phyloP scores from a whole-genome alignment of 2,113 vertebrate genomes.

The Salvelinus fontinalis region DNA sequence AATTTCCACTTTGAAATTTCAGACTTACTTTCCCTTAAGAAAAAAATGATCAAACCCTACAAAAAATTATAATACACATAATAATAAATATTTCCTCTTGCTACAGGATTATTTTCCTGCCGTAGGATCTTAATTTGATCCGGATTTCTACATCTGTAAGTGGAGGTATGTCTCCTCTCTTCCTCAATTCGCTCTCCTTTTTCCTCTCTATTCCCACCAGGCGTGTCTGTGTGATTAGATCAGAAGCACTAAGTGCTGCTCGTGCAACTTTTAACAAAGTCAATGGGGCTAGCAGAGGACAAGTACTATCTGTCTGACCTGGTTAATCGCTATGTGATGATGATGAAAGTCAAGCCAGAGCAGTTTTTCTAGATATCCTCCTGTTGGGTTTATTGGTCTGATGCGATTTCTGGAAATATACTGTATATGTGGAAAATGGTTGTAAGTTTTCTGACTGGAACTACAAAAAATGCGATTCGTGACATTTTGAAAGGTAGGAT shows the following conservation, averaged over 20 bases:
- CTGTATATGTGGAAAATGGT: too few species aligned
- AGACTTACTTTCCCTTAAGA: not conserved
- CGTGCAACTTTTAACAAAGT: slow-evolving; percentile 67
- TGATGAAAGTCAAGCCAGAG: slow-evolving; percentile 12
- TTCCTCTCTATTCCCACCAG: slow-evolving; percentile 48
- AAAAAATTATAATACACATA: not conserved
- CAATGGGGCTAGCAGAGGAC: slow-evolving; percentile 51
- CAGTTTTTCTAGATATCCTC: not conserved
- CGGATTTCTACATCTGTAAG: too few species aligned
- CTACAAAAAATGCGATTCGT: too few species aligned
- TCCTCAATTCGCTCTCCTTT: too few species aligned
- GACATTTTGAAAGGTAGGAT: too few species aligned
- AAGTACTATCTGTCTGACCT: slow-evolving; percentile 25
- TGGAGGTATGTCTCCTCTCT: too few species aligned
- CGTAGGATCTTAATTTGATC: too few species aligned
- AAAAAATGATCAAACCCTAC: not conserved
- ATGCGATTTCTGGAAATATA: too few species aligned
- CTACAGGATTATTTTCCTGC: too few species aligned
- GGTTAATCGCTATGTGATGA: slow-evolving; percentile 41
- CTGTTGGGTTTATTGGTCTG: not conserved
- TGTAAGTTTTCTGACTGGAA: too few species aligned
- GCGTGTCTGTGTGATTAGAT: slow-evolving; percentile 61
- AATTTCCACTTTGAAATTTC: too few species aligned
- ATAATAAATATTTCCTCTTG: too few species aligned
- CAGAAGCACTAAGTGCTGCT: slow-evolving; percentile 68